Base-by-base conservation (phyloP, 2,888 invertebrate genomes). In the Agonopterix subpropinquella region DNA sequence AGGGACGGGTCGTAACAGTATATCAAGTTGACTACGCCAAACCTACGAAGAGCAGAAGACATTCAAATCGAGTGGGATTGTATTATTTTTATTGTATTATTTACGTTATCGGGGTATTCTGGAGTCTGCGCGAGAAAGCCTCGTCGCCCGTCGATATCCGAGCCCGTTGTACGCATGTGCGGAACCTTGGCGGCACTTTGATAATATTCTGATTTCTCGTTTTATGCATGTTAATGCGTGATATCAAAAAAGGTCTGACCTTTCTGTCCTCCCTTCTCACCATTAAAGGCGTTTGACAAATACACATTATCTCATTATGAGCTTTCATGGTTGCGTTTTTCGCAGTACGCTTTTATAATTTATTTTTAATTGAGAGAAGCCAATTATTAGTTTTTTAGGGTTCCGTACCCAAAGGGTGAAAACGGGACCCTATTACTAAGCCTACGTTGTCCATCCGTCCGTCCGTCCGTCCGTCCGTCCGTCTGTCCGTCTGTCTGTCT, bases 51-150 rank as follows among this genome's bases (percentile, higher is more conserved):
- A 62, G 57, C 54, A 70, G 63, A 66, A 68, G 61, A 72, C 70
- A 82, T 81, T 80, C 75, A 81, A 79, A 80, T 79, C 63, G 67
- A 74, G 71, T 67, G 59, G 69, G 65, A 76, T 77, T 75, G 72
- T 80, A 77, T 80, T 81, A 82, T 81, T 80, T 82, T 82, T 82
- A 83, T 85, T 77, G 74, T 79, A 80, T 81, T 82, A 84, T 81
- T 83, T 82, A 82, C 70, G 67, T 77, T 69, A 75, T 71, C 60
- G 71, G 71, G 68, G 67, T 53, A 55, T 51, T 53, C 52, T 56
- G 72, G 80, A 77, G 79, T 61, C 77, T 85, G 85, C 80, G 80
- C 80, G 73, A 35, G 56, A 59, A 55, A 57, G 63, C 64, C 56
- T 49, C 54, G 53, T 56, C 58, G 64, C 67, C 55, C 67, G 77